Base-by-base conservation (phyloP, 2,113 vertebrate species). In the Dissostichus mawsoni region DNA sequence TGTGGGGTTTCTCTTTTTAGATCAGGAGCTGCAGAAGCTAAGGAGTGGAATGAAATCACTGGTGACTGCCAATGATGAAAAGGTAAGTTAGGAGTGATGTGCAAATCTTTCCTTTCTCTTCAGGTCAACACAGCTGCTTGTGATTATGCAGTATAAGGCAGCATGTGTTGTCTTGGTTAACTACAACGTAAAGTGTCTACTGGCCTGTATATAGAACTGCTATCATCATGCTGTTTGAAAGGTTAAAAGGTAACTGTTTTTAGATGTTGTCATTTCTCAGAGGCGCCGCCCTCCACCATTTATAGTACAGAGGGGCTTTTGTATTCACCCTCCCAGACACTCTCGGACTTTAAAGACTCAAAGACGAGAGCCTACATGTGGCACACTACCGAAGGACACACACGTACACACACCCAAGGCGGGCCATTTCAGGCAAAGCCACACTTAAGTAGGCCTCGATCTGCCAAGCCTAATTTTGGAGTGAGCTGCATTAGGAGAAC, bases 1-100 rank as follows among this genome's bases (percentile, higher is more conserved):
- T 57, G 9, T 52, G 57, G 58, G 9, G 11, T 87, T 86, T 92
- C 29, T 83, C 89, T 94, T 89, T 61, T 76, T 92, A 99, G 98
- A 98, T 88, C 96, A 98, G 92, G 98, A 99, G 90, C 93, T 99
- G 74, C 97, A 98, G 25, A 93, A 90, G 74, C 87, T 99, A 86
- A 97, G 96, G 90, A 92, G 92, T 72, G 97, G 97, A 62, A 97
- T 99, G 96, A 97, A 99, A 83, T 95, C 96, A 0, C 88, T 99
- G 53, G 69, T 96, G 57, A 93, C 95, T 82, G 95, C 96, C 77
- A 99, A 99, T 82, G 95, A 98, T 87, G 97, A 98, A 92, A 99
- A 99, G 96, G 98, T 98, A 83, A 94, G 77, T 71, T 25, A 14
- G 14, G 4, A 23, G 25, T 50, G 45, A 70, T 17, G 20, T 78